phyloP scores from a whole-genome alignment of 2,797 vertebrate species.

The Rhabdophis nuchalis region DNA sequence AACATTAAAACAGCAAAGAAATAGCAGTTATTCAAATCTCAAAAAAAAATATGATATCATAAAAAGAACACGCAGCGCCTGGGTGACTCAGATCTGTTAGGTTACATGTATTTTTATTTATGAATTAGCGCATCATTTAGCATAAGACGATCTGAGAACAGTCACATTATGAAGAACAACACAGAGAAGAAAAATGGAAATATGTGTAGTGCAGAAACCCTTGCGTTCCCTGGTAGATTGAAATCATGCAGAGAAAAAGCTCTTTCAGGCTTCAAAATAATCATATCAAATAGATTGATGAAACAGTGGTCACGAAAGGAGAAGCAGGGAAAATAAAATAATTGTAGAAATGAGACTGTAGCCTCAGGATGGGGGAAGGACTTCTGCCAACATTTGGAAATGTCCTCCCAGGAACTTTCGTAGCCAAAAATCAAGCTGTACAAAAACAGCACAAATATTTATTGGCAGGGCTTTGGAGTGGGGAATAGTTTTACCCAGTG shows the following conservation, averaged over 20 bases:
- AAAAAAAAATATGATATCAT: background rate
- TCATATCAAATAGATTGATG: background rate
- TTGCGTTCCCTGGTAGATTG: background rate
- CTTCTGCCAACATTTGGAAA: background rate
- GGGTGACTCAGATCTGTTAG: background rate
- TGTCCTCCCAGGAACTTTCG: background rate
- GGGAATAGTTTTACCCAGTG: background rate
- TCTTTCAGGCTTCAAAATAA: background rate
- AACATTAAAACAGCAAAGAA: background rate
- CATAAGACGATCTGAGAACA: background rate
- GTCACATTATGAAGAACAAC: background rate
- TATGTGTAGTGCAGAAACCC: background rate
- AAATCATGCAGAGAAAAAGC: background rate
- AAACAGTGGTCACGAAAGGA: background rate
- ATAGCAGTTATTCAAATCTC: background rate
- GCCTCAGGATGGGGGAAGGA: background rate
- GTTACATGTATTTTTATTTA: background rate
- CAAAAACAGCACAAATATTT: background rate
- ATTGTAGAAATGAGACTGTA: background rate
- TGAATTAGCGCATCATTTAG: background rate
- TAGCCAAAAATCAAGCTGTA: background rate
- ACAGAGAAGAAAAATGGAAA: background rate
- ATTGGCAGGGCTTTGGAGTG: background rate
- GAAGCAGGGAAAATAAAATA: background rate
- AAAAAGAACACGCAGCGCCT: background rate